Percentiles rank a stretch among this genome's conserved stretches.
Evolutionary conservation across 2,888 invertebrate genomes (phyloP).

Genomic region (Mystacides longicornis): DNA sequence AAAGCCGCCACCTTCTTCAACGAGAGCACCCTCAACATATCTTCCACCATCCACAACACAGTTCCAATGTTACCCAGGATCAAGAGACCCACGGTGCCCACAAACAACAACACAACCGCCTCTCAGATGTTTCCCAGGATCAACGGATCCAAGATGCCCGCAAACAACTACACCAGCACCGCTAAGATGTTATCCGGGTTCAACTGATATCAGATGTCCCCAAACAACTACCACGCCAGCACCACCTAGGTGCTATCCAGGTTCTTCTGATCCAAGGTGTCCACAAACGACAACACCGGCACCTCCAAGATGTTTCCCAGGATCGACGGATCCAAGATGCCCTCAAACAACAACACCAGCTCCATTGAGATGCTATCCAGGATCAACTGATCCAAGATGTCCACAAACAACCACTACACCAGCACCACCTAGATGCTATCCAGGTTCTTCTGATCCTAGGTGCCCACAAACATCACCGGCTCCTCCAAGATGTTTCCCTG

Average conservation of each 20-base stretch:
- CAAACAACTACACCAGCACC: constrained; percentile 27
- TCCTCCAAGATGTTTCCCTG: constrained; percentile 29
- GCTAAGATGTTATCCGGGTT: constrained; percentile 26
- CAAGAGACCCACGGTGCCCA: constrained; percentile 30
- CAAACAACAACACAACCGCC: constrained; percentile 24
- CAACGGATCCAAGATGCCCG: constrained; percentile 34
- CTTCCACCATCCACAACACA: constrained; percentile 28
- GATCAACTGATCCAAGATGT: constrained; percentile 30
- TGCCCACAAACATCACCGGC: constrained; percentile 28
- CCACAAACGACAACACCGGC: constrained; percentile 28
- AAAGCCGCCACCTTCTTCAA: constrained; percentile 24
- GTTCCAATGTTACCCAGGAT: constrained; percentile 25
- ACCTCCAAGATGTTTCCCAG: constrained; percentile 30
- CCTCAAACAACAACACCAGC: constrained; percentile 29
- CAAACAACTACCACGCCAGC: constrained; percentile 27
- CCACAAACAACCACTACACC: constrained; percentile 26
- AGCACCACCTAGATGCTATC: constrained; percentile 30
- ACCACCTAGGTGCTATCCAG: constrained; percentile 31
- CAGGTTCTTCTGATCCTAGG: constrained; percentile 33
- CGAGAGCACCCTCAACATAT: constrained; percentile 21
- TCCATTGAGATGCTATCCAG: constrained; percentile 29
- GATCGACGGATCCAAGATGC: constrained; percentile 30
- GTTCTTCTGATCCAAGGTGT: constrained; percentile 29
- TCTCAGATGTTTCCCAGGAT: constrained; percentile 39
- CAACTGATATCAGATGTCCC: constrained; percentile 34